Conservation (phyloP, 2,888 invertebrate genomes). For the Amblyjoppa proteus region DNA sequence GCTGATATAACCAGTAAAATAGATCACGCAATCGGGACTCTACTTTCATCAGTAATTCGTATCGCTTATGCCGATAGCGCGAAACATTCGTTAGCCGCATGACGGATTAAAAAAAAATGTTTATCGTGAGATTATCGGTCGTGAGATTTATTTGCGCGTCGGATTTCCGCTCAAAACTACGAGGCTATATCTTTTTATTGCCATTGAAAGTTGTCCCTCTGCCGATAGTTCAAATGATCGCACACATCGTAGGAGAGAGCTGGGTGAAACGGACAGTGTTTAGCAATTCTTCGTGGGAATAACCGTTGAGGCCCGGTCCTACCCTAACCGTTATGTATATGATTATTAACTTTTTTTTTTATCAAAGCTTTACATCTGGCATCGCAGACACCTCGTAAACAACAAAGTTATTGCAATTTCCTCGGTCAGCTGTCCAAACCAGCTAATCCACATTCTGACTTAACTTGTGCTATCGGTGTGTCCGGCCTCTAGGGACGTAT, state of each 20-base stretch:
- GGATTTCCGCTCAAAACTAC: slow-evolving; percentile 7
- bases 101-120: slow-evolving; percentile 34
- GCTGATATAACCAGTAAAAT: neutral
- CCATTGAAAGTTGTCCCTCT: neutral
- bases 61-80: slow-evolving; percentile 19
- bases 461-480: neutral
- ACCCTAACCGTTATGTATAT: neutral
- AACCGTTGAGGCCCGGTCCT: neutral
- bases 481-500: slow-evolving; percentile 13
- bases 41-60: slow-evolving; percentile 52
- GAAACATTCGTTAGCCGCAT: slow-evolving; percentile 19
- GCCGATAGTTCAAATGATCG: neutral
- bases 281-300: neutral
- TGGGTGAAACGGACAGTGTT: neutral
- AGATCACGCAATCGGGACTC: slow-evolving; percentile 48
- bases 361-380: neutral
- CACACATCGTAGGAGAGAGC: neutral
- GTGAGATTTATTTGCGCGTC: neutral
- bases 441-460: slow-evolving; percentile 31
- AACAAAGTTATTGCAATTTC: slow-evolving; percentile 36
- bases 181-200: neutral
- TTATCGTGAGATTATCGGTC: slow-evolving; percentile 9
- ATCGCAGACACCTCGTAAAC: slow-evolving; percentile 8
- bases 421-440: slow-evolving; percentile 33
- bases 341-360: neutral